Evolutionary conservation across 2,113 vertebrate species (phyloP).

Genomic region (cat (Felis catus)): F.catus_Fca126_mat1.0 CM031428.1:4235501-4236000

Average conservation of each 20-base stretch:
- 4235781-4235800: neutral
- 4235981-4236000: neutral
- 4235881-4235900: neutral
- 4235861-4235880: neutral
- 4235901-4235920: neutral
- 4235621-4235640: neutral
- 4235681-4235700: neutral
- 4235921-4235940: accelerated
- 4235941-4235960: no score
- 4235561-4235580: neutral
- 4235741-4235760: accelerated
- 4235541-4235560: no score
- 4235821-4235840: accelerated
- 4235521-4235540: neutral
- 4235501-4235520: accelerated
- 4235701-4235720: no score
- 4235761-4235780: neutral
- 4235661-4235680: neutral
- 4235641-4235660: neutral
- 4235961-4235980: neutral
- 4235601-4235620: neutral
- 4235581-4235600: neutral
- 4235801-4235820: neutral
- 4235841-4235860: neutral
- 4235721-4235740: no score